Percentiles rank a stretch among this genome's conserved stretches.
phyloP scores from a whole-genome alignment of 2,888 invertebrate species.

The Acronicta aceris region DNA sequence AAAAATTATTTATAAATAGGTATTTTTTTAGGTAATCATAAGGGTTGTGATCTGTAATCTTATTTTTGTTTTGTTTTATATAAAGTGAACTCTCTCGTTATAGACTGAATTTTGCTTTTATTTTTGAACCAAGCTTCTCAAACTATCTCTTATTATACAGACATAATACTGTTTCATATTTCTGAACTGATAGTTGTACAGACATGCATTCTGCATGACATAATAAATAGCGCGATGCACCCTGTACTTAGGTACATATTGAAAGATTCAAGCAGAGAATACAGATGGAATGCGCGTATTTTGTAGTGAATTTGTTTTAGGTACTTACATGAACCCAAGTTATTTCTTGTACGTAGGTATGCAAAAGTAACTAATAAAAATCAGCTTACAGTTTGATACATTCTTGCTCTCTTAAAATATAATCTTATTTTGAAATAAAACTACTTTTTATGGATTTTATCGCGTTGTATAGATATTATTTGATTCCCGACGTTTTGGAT shows the following conservation, averaged over 20 bases:
- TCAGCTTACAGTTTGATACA: no score
- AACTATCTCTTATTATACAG: neutral
- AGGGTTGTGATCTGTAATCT: no score
- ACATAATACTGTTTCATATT: constrained; percentile 1
- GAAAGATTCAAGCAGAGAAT: constrained; percentile 1
- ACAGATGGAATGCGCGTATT: neutral
- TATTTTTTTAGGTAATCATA: no score
- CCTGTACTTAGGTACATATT: neutral
- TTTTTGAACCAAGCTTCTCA: neutral
- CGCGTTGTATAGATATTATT: no score
- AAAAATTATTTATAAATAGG: no score
- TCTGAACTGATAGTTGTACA: constrained; percentile 1
- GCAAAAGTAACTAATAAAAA: neutral
- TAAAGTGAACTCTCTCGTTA: neutral
- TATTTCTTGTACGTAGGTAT: neutral
- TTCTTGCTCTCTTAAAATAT: no score
- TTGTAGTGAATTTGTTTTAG: neutral
- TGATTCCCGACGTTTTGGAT: no score
- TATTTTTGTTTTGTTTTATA: no score
- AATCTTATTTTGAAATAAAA: no score
- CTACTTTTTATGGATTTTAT: no score
- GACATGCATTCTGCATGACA: constrained; percentile 6
- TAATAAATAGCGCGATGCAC: constrained; percentile 4
- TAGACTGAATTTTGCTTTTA: constrained; percentile 1
- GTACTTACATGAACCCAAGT: neutral